Conservation (phyloP, 1,140 invertebrate genomes). For the Drosophila pachea region DNA sequence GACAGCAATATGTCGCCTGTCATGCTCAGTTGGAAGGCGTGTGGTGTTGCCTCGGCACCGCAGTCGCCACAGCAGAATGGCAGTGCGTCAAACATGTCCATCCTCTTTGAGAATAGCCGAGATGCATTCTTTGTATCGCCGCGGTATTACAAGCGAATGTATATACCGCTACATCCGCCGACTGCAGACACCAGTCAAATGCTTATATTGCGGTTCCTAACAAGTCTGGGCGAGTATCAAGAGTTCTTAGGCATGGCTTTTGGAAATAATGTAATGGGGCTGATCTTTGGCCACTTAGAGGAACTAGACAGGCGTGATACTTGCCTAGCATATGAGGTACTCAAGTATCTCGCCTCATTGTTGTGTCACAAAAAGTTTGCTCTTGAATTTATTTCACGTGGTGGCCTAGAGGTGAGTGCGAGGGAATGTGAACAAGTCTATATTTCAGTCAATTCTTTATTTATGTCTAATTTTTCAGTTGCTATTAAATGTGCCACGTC, state of each 20-base stretch:
- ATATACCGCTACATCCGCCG: constrained; percentile 91
- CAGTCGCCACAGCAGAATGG: constrained; percentile 64
- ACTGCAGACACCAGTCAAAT: constrained; percentile 92
- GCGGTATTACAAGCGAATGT: constrained; percentile 71
- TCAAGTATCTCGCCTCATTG: constrained; percentile 94
- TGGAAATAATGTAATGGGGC: constrained; percentile 92
- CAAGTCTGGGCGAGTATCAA: constrained; percentile 97
- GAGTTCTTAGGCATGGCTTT: constrained; percentile 96
- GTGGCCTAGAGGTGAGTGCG: constrained; percentile 86
- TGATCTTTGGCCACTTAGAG: constrained; percentile 95
- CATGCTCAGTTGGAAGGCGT: constrained; percentile 64
- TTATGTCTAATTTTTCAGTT: constrained; percentile 79
- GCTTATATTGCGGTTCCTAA: constrained; percentile 94
- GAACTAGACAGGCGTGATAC: constrained; percentile 93
- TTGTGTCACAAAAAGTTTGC: constrained; percentile 99
- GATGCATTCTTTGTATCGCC: constrained; percentile 62
- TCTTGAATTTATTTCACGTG: constrained; percentile 93
- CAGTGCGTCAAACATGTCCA: constrained; percentile 68
- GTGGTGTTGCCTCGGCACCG: constrained; percentile 55
- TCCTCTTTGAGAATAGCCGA: constrained; percentile 72
- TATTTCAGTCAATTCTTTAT: not conserved
- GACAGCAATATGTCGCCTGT: constrained; percentile 27
- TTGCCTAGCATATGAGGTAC: constrained; percentile 94
- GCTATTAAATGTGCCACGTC: constrained; percentile 92
- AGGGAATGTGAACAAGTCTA: not conserved